Evolutionary conservation across 23 tunicate genomes (phyloP).

Genomic region (Phallusia fumigata): DNA sequence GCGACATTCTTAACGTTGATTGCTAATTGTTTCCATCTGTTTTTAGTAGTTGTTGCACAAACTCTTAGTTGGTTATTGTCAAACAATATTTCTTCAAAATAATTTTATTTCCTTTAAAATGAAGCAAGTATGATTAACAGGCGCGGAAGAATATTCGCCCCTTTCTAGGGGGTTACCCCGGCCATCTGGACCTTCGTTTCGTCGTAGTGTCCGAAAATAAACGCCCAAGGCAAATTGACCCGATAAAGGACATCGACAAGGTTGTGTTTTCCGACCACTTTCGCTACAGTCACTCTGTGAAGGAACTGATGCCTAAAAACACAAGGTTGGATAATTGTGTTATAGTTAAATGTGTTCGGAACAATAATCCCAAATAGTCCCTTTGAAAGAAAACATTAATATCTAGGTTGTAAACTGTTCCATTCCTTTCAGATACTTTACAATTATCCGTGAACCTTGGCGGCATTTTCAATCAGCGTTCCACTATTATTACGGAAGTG

Average conservation of each 20-base stretch:
- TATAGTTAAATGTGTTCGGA: too few species aligned
- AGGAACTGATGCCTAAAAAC: conserved; percentile 25
- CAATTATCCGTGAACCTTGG: conserved; percentile 44
- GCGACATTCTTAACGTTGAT: too few species aligned
- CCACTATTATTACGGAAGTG: conserved; percentile 17
- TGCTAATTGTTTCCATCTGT: too few species aligned
- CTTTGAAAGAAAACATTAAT: too few species aligned
- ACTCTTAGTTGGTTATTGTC: too few species aligned
- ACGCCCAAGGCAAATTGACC: not conserved
- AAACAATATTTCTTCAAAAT: too few species aligned
- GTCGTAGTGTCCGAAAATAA: not conserved
- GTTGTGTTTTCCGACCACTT: conserved; percentile 33
- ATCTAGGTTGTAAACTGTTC: too few species aligned
- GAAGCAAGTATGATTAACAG: not conserved
- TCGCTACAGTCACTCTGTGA: conserved; percentile 24
- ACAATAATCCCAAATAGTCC: too few species aligned
- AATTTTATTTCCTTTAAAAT: too few species aligned
- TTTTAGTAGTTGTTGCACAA: too few species aligned
- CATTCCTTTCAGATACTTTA: conserved; percentile 28
- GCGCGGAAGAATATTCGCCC: conserved; percentile 3
- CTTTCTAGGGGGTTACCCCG: conserved; percentile 48
- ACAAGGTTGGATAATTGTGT: conserved; percentile 21
- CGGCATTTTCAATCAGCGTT: conserved; percentile 39
- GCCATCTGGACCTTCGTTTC: conserved; percentile 11
- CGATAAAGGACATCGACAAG: not conserved